Base-by-base conservation (phyloP, 2,888 invertebrate genomes). In the Patella pellucida region DNA sequence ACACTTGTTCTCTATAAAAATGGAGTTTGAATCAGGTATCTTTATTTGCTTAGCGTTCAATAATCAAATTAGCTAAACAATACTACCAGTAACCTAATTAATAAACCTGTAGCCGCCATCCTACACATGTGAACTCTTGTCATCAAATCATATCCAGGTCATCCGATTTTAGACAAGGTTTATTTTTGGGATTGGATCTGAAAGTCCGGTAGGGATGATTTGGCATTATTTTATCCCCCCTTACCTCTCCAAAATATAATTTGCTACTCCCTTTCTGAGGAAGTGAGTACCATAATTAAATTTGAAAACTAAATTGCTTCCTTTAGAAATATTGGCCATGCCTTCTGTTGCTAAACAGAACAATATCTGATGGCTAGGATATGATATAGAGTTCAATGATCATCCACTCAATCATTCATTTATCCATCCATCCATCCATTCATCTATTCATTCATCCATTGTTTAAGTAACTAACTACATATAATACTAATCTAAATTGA, bases 1-100 rank as follows among this genome's bases (percentile, higher is more conserved):
- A 52, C n/a, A 71, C 19, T 71, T 52, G 27, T 52, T 71, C 27
- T n/a, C 52, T 52, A 51, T 14, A 19, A 12, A 62, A 19, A n/a
- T 62, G 62, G 19, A 62, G 62, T 62, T 62, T 9, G 23, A 62
- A 62, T 62, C 62, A 62, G 62, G 62, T 62, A 62, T 62, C 23
- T 19, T 23, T 19, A 16, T 62, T 62, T 62, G 62, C 62, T 62
- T 62, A 23, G 62, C 62, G 62, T 62, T 62, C 19, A 62, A 62
- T 62, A 19, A 62, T 62, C 62, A 62, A 62, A 62, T 23, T 62
- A 62, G 23, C 23, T 62, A 62, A 23, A 19, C 23, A 62, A n/a
- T 62, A 41, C 41, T 62, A 62, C 19, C 62, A 62, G 23, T 62
- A 62, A 62, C 62, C 19, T 62, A 41, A 41, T 41, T 41, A 41